Evolutionary conservation across 2,888 invertebrate species (phyloP).

Genomic region (Spatulosminthurus flaviceps): DNA sequence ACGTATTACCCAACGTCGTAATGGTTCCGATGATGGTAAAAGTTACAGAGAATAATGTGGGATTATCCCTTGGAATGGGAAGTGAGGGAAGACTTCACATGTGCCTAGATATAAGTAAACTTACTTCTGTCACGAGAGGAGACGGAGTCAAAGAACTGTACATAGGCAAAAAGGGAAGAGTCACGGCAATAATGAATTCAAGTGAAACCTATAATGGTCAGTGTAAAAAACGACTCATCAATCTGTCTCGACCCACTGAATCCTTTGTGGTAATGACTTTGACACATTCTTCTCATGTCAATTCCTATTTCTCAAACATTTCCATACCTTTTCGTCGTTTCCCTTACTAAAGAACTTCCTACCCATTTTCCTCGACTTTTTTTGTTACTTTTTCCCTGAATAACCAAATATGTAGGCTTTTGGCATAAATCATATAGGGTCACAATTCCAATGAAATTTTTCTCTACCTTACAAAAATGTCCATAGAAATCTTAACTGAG

Average conservation of each 20-base stretch:
- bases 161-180: background rate
- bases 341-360: background rate
- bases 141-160: no score
- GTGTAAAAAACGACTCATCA: slow-evolving; percentile 31
- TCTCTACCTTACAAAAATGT: no score
- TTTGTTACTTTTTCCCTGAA: no score
- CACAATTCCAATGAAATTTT: no score
- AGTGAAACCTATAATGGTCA: background rate
- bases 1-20: background rate
- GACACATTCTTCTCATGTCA: slow-evolving; percentile 34
- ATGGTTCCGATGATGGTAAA: slow-evolving; percentile 8
- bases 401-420: no score
- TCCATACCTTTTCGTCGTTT: background rate
- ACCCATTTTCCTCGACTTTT: background rate
- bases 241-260: slow-evolving; percentile 39
- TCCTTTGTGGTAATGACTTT: slow-evolving; percentile 43
- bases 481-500: no score
- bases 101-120: no score
- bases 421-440: no score
- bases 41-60: slow-evolving; percentile 15
- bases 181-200: slow-evolving; percentile 14
- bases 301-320: slow-evolving; percentile 7
- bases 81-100: background rate
- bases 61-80: background rate
- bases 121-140: no score